Evolutionary conservation across 2,797 vertebrate genomes (phyloP).

Genomic region (Smutsia temminckii): DNA sequence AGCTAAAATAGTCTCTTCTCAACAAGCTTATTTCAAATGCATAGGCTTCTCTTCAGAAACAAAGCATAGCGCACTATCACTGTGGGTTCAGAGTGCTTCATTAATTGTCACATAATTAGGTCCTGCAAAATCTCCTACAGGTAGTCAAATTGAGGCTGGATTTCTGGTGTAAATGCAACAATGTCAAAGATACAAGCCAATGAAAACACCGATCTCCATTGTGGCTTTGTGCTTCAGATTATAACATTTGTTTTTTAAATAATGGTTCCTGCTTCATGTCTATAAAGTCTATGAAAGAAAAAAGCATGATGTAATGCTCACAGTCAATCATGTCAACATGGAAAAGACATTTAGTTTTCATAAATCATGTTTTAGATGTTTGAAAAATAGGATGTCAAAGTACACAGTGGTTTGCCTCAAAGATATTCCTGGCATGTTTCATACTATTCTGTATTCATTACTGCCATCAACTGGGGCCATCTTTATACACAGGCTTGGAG

Average conservation of each 20-base stretch:
- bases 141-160: not conserved
- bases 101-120: slow-evolving; percentile 32
- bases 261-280: not conserved
- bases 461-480: not conserved
- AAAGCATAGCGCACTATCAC: not conserved
- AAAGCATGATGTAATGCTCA: not conserved
- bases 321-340: not conserved
- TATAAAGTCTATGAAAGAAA: not conserved
- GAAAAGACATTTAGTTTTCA: not conserved
- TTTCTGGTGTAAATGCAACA: slow-evolving; percentile 35
- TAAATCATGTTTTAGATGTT: not conserved
- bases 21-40: not conserved
- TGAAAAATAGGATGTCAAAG: not conserved
- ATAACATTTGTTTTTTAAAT: slow-evolving; percentile 40
- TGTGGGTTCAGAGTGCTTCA: not conserved
- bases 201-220: not conserved
- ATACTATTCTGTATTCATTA: not conserved
- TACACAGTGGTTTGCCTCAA: not conserved
- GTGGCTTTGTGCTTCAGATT: not conserved
- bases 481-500: not conserved
- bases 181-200: slow-evolving; percentile 19
- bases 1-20: not conserved
- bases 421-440: not conserved
- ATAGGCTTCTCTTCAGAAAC: not conserved
- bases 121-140: not conserved